phyloP scores from a whole-genome alignment of 1,140 invertebrate species.

The Pentalonia nigronervosa region DNA sequence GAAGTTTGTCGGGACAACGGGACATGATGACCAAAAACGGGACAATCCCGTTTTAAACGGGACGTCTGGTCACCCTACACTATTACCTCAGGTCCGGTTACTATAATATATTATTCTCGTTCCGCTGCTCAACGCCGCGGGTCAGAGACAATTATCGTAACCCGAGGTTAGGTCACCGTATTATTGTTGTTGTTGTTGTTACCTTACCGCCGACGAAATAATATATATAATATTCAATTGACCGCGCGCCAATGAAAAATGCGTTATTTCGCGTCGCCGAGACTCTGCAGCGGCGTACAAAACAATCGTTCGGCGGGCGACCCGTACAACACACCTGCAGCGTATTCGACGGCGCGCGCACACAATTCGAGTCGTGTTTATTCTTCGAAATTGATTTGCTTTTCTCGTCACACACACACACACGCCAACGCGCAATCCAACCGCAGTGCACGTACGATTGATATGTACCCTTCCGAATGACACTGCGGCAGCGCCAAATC shows the following conservation, averaged over 20 bases:
- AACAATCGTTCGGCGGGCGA: neutral
- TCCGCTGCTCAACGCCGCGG: neutral
- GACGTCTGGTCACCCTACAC: too few species aligned
- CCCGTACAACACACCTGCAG: neutral
- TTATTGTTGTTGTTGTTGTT: neutral
- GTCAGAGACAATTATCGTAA: neutral
- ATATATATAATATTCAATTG: neutral
- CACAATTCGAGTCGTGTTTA: neutral
- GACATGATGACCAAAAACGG: too few species aligned
- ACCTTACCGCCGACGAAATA: neutral
- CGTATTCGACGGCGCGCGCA: neutral
- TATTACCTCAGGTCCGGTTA: neutral
- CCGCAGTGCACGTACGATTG: neutral
- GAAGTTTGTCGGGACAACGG: too few species aligned
- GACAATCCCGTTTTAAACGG: too few species aligned
- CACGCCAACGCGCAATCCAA: neutral
- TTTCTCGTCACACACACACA: neutral
- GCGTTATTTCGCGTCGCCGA: neutral
- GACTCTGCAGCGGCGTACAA: neutral
- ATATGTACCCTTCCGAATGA: too few species aligned
- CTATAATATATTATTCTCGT: neutral
- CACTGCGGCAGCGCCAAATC: neutral
- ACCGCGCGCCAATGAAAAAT: neutral
- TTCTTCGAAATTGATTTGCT: slow-evolving; percentile 8
- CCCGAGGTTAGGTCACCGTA: neutral